Conservation (phyloP, 2,113 vertebrate genomes). For the Brachirus orientalis region DNA sequence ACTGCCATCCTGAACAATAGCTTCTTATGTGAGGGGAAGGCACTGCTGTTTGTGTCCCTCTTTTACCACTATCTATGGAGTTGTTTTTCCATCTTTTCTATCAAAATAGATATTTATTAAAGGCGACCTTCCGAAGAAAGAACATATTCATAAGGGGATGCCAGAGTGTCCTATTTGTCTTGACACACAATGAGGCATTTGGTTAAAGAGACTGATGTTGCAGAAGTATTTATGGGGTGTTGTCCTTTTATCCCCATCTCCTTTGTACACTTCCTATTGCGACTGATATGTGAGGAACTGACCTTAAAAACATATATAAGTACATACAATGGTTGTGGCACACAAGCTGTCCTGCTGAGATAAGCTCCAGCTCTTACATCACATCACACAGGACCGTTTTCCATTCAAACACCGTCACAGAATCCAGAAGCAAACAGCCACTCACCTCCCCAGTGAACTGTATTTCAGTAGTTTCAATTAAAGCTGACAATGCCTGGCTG, state of each 20-base stretch:
- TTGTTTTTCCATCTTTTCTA: constrained; percentile 28
- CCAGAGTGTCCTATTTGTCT: constrained; percentile 49
- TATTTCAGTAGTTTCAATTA: constrained; percentile 47
- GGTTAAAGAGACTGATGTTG: constrained; percentile 51
- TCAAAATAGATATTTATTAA: constrained; percentile 55
- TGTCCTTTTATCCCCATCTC: constrained; percentile 22
- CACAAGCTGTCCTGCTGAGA: constrained; percentile 44
- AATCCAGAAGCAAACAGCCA: constrained; percentile 5
- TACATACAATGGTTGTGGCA: constrained; percentile 23
- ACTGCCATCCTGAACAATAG: constrained; percentile 63
- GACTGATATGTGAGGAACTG: constrained; percentile 13
- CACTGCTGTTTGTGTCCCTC: constrained; percentile 44
- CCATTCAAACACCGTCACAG: too few relatives aligned
- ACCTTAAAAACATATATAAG: constrained; percentile 33
- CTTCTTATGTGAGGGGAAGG: constrained; percentile 41
- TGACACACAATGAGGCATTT: constrained; percentile 32
- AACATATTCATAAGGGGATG: constrained; percentile 31
- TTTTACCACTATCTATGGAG: constrained; percentile 15
- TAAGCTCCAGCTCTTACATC: constrained; percentile 35
- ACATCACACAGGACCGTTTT: too few relatives aligned
- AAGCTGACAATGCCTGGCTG: not conserved
- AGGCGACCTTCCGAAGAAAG: constrained; percentile 36
- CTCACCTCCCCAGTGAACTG: not conserved
- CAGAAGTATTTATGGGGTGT: constrained; percentile 60
- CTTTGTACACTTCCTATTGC: constrained; percentile 31